Base-by-base conservation (phyloP, 2,797 vertebrate species). In the Poeciliopsis turneri region DNA sequence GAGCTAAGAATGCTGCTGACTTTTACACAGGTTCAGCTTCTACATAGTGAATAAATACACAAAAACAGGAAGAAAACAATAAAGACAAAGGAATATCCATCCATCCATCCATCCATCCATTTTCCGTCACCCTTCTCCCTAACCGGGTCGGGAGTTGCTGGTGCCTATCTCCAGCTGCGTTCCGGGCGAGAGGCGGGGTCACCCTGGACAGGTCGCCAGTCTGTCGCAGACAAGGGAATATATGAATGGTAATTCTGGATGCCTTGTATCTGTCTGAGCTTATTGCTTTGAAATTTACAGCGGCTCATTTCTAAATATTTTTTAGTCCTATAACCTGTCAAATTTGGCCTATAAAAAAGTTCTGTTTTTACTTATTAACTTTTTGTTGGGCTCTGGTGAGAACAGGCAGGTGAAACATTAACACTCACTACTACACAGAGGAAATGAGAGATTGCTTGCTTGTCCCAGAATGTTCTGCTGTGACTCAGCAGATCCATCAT, bases 381-480 rank as follows among this genome's bases (percentile, higher is more conserved):
- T 66, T 66, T 8, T 70, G 20, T 72, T 3, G 0, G 25, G 23
- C 5, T 39, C 41, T 7, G 15, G 20, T 23, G 46, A n/a, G 7
- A 43, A 39, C 55, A 70, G 73, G 3, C 45, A 33, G 61, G 81
- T 88, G 7, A 88, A 87, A 30, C 66, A 81, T 87, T 85, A 77
- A 88, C 28, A 30, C 13, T 5, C 16, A 11, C 25, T 45, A 55
- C 33, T 6, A 41, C 28, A 81, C 74, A 73, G 73, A 69, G 85
- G 43, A 46, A 78, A 30, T 2, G 15, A 28, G 64, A 20, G 39
- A 76, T 25, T 71, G 2, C 0, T 30, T 46, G 13, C 6, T 39
- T 45, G 18, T 53, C 15, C 70, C 0, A 75, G 12, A 33, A 41
- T 70, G 46, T 70, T 70, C 72, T 46, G 15, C 55, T 11, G 15